These are phyloP conservation scores for Okamejei kenojei DNA, from an alignment of 2,797 vertebrate genomes.

Conservation along the genomic window DNA sequence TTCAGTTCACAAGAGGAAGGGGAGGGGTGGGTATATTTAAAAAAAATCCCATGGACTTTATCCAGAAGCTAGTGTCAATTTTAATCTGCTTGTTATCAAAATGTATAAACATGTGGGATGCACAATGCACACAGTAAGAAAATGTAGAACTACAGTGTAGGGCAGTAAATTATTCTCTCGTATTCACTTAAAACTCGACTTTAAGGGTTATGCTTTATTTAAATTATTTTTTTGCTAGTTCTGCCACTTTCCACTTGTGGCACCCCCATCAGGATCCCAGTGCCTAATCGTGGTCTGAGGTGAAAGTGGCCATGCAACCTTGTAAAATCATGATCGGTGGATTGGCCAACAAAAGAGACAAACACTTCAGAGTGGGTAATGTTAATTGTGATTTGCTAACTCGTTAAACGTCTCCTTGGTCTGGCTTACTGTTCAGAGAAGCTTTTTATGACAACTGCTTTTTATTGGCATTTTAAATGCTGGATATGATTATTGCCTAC, in stretches of 20 bases:
- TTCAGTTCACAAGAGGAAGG: slow-evolving; percentile 51
- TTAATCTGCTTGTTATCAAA: slow-evolving; percentile 16
- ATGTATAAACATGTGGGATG: background rate
- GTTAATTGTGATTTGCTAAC: background rate
- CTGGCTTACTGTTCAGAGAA: background rate
- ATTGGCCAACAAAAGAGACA: background rate
- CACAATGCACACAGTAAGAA: background rate
- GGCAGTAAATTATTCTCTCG: background rate
- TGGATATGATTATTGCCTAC: background rate
- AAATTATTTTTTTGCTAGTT: background rate
- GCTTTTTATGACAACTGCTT: background rate
- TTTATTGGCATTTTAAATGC: background rate
- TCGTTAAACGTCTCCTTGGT: background rate
- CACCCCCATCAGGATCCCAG: background rate
- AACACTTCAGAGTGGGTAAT: background rate
- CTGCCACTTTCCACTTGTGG: background rate
- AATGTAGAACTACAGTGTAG: background rate
- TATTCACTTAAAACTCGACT: background rate
- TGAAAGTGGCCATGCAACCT: background rate
- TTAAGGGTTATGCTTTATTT: background rate
- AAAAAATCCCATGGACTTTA: slow-evolving; percentile 1
- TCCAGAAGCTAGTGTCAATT: slow-evolving; percentile 28
- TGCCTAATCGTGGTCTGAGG: background rate
- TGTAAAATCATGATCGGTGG: background rate
- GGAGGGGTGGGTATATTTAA: too few relatives aligned